Evolutionary conservation across 2,888 invertebrate genomes (phyloP).

Genomic region (Pandemis cinnamomeana): DNA sequence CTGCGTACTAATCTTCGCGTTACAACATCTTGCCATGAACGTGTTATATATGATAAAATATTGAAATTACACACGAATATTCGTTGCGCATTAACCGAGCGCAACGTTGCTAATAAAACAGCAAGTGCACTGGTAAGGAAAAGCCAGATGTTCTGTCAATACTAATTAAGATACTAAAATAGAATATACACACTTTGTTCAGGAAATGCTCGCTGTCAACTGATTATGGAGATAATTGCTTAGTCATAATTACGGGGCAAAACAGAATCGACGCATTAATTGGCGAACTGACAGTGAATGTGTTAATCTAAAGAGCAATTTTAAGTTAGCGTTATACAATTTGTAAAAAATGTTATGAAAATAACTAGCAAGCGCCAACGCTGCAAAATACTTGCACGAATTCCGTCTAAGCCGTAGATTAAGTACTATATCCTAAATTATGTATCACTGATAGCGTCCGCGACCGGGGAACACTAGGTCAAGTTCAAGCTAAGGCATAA

Average conservation of each 20-base stretch:
- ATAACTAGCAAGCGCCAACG: background rate
- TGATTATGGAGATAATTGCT: background rate
- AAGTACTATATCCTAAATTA: too few species aligned
- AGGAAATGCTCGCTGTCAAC: background rate
- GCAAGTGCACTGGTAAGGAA: background rate
- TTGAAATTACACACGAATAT: conserved; percentile 24
- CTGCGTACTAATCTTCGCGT: background rate
- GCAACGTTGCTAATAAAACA: background rate
- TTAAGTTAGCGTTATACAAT: background rate
- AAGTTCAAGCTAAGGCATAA: too few species aligned
- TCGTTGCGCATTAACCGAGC: conserved; percentile 14
- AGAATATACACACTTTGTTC: background rate
- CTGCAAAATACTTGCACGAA: background rate
- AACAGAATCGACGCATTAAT: background rate
- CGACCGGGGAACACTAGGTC: too few species aligned
- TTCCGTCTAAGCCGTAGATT: too few species aligned
- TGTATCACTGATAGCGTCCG: too few species aligned
- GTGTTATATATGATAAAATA: conserved; percentile 16
- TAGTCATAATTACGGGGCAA: background rate
- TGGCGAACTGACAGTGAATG: background rate
- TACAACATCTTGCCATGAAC: conserved; percentile 12
- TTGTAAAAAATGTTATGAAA: background rate
- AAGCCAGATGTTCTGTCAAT: background rate
- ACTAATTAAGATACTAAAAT: background rate
- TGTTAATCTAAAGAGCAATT: background rate